Evolutionary conservation across 2,888 invertebrate species (phyloP).

Genomic region (Antheraea yamamai): DNA sequence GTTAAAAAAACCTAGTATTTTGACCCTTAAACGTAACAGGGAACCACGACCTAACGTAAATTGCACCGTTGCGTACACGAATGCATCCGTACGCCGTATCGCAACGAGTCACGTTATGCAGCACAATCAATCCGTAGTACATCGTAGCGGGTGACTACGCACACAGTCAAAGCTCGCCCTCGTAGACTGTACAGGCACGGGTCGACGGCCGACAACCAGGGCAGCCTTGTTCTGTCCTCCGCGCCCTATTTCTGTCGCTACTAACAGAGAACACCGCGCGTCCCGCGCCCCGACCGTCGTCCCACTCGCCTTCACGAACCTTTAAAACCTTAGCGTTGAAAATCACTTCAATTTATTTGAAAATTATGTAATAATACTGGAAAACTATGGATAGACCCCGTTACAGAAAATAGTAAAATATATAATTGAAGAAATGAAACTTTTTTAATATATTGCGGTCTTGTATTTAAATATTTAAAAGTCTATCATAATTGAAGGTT

Average conservation of each 20-base stretch:
- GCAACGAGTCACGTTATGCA: constrained; percentile 41
- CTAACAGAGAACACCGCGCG: constrained; percentile 47
- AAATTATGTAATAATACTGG: background rate
- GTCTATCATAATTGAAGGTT: no score
- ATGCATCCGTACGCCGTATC: constrained; percentile 36
- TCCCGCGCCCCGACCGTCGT: constrained; percentile 36
- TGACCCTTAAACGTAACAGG: constrained; percentile 25
- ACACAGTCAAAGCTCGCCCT: constrained; percentile 46
- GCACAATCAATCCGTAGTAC: constrained; percentile 52
- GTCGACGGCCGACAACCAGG: constrained; percentile 78
- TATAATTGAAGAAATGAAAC: background rate
- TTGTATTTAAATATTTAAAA: background rate
- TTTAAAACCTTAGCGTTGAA: constrained; percentile 57
- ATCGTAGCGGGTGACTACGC: constrained; percentile 49
- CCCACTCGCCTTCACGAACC: constrained; percentile 36
- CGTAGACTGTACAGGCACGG: constrained; percentile 57
- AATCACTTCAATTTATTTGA: constrained; percentile 54
- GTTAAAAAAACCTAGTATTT: background rate
- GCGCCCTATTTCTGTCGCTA: constrained; percentile 81
- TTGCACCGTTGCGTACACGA: constrained; percentile 44
- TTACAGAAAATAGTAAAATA: background rate
- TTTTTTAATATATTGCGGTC: background rate
- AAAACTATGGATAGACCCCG: background rate
- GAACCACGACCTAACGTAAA: constrained; percentile 46
- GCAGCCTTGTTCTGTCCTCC: constrained; percentile 82